Base-by-base conservation (phyloP, 2,797 vertebrate species). In the Crocidura indochinensis region DNA sequence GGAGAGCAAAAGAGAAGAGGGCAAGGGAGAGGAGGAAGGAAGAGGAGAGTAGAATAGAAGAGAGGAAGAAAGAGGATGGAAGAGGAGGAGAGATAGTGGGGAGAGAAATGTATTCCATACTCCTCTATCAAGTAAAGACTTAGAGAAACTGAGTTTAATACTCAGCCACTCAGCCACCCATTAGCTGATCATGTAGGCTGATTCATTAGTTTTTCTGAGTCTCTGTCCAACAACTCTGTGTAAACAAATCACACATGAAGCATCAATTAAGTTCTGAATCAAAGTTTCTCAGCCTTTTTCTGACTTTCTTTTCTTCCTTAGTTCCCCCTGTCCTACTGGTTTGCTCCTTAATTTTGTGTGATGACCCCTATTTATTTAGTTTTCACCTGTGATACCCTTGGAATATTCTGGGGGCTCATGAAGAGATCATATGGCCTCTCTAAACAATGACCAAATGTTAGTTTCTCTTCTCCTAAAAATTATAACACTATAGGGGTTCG, bases 91-190 rank as follows among this genome's bases (percentile, higher is more conserved):
- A 84, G 29, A 80, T 29, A 65, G 29, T 53, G 9, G 2, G 60
- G 88, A 71, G 46, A 68, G 8, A 20, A 65, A 53, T 1, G 82
- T 79, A 86, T 74, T 60, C 38, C 64, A 60, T 27, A 46, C n/a
- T 31, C 91, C n/a, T 87, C 65, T 69, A 15, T 72, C 71, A 82
- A 79, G 22, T 51, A 78, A 77, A 46, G 31, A 67, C 31, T 93
- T 72, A 90, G 31, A 65, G 87, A 72, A 69, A 75, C 8, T 20
- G 73, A 38, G n/a, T 86, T 92, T 27, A 73, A 31, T 72, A 24
- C 27, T 84, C n/a, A 22, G 11, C 31, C 29, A 24, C 27, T 84
- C n/a, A 22, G 11, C 31, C 29, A 84, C 31, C 87, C 71, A 77
- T 68, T 89, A 84, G 44, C 68, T 73, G 44, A 20, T 75, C 69